Base-by-base conservation (phyloP, 64 coral and sea anemone species). In the Trachythela sp. region DNA sequence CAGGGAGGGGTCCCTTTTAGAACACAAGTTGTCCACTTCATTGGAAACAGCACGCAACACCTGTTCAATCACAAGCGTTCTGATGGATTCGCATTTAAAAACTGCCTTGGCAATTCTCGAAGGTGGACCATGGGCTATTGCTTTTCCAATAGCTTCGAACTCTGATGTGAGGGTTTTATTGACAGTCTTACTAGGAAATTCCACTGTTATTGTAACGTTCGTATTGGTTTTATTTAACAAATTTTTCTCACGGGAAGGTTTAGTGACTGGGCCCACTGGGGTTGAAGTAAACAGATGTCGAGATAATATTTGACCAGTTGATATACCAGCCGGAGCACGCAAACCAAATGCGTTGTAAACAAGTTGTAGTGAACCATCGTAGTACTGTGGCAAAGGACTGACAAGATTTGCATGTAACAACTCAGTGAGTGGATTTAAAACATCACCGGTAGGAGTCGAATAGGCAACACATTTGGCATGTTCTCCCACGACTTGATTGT, bases 1-100 rank as follows among this genome's bases (percentile, higher is more conserved):
- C 38, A 91, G 30, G 17, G 84, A 91, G 13, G 89, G 83, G 31
- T 91, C 58, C 70, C 85, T 91, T 48, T 37, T 86, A 9, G 89
- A 85, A 85, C 83, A 91, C 67, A 85, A 77, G 51, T 48, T 27
- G 11, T 29, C 31, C 0, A 86, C n/a, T 33, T 91, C 89, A 40
- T 31, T 41, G 13, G 48, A 54, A 59, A 85, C 32, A 18, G 56
- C 27, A 64, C 54, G 26, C 37, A 90, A 41, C 39, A 90, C 80
- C 59, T 90, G 13, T 32, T 9, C 17, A 33, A 54, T 86, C 18
- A 86, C 30, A 33, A 31, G n/a, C 41, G 9, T 33, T 33, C 41
- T 24, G 11, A 85, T 20, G 13, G 35, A 52, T 27, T 48, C 2
- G 27, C 22, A 54, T 54, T 54, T 29, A 20, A 86, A n/a, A 39